Conservation (phyloP, 2,888 invertebrate genomes). For the Epiblema foenella region DNA sequence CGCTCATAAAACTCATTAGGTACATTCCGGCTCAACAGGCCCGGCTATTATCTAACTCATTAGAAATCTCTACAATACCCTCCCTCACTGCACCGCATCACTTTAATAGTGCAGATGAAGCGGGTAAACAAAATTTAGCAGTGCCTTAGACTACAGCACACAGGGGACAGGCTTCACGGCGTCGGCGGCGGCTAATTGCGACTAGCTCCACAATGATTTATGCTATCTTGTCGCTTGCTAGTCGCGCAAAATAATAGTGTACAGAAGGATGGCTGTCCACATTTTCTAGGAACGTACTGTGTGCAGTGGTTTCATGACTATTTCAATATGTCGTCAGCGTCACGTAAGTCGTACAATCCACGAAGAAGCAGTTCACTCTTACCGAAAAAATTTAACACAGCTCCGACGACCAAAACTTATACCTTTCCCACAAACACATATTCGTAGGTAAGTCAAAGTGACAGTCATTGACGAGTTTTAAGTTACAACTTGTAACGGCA, state of each 20-base stretch:
- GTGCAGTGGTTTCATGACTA: too few relatives aligned
- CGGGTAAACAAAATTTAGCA: conserved; percentile 38
- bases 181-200: conserved; percentile 56
- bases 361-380: too few relatives aligned
- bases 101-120: conserved; percentile 26
- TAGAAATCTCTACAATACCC: conserved; percentile 1
- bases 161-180: conserved; percentile 39
- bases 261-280: conserved; percentile 10
- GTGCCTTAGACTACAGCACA: conserved; percentile 38
- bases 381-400: too few relatives aligned
- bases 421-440: too few relatives aligned
- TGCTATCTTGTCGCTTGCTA: conserved; percentile 48
- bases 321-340: too few relatives aligned
- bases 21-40: not conserved
- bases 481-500: too few relatives aligned
- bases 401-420: too few relatives aligned
- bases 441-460: too few relatives aligned
- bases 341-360: too few relatives aligned
- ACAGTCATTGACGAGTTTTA: too few relatives aligned
- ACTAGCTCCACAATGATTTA: conserved; percentile 62
- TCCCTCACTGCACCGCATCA: conserved; percentile 7
- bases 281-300: not conserved
- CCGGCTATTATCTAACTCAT: not conserved
- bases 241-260: conserved; percentile 18
- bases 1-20: not conserved